Conservation (phyloP, 2,888 invertebrate species). For the Microlaimidae sp. region DNA sequence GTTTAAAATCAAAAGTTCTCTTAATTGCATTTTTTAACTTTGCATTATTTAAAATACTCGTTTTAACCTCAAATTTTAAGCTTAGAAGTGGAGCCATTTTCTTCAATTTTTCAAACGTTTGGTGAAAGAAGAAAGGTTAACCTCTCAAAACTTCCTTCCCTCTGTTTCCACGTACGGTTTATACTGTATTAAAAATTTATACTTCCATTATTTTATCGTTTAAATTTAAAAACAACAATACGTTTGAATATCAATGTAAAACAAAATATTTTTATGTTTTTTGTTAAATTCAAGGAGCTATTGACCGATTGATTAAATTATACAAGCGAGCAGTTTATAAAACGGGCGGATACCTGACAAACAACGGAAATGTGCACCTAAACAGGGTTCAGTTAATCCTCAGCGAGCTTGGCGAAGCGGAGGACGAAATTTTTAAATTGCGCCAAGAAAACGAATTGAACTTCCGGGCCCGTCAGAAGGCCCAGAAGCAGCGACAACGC, state of each 20-base stretch:
- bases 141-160: no score
- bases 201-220: conserved; percentile 5
- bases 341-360: conserved; percentile 78
- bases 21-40: no score
- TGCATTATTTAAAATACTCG: no score
- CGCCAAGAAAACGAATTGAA: conserved; percentile 51
- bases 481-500: conserved; percentile 40
- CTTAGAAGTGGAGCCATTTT: no score
- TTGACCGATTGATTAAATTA: conserved; percentile 71
- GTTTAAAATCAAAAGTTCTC: no score
- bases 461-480: conserved; percentile 46
- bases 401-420: conserved; percentile 71
- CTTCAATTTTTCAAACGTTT: no score
- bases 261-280: conserved; percentile 48
- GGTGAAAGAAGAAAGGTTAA: no score
- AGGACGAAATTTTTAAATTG: conserved; percentile 89
- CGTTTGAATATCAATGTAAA: conserved; percentile 6
- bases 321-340: conserved; percentile 86
- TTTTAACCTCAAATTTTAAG: no score
- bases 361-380: conserved; percentile 79
- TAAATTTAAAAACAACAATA: background rate
- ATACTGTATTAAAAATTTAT: no score
- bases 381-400: conserved; percentile 85
- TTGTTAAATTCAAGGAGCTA: no score
- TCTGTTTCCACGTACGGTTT: no score